Base-by-base conservation (phyloP, 2,797 vertebrate species). In the Cirrhinus molitorella region DNA sequence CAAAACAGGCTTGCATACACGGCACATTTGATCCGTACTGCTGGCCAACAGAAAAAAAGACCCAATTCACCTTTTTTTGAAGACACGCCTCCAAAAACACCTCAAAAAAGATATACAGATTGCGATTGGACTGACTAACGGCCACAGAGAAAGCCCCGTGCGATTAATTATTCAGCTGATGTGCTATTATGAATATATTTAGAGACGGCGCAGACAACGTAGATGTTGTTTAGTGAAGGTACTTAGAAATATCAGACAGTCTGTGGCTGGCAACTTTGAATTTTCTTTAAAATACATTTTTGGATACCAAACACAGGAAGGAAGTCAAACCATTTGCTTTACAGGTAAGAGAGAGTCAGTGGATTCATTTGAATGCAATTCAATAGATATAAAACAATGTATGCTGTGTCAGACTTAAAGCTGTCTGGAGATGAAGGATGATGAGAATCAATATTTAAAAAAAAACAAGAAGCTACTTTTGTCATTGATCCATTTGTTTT, bases 11-110 rank as follows among this genome's bases (percentile, higher is more conserved):
- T 37, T 88, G 85, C 87, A 79, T 49, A 63, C 78, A 81, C 45
- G 73, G 81, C 85, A 88, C 57, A 81, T 87, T 87, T 81, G 59
- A 84, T 81, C 68, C 78, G 79, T 79, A 75, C 28, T 84, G 85
- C 85, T 81, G 51, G 80, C 81, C 45, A 79, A 83, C 67, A 70
- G 55, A 85, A 53, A 83, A 88, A 83, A 80, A 23, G 14, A 21
- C 43, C 4, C 5, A 75, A 53, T 59, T 87, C 81, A 84, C 21
- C 73, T 43, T 17, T 43, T 80, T 79, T 85, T 85, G 4, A 83
- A 79, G 83, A 70, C 87, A 87, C 83, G 53, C 87, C 85, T 83
- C 81, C 51, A 59, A 83, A 86, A 74, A 83, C 74, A 10, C 34
- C 79, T 79, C 71, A 61, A 71, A 77, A 65, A 81, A 63, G 10